Evolutionary conservation across 1,140 invertebrate species (phyloP).

Genomic region (Acromyrmex echinatior): DNA sequence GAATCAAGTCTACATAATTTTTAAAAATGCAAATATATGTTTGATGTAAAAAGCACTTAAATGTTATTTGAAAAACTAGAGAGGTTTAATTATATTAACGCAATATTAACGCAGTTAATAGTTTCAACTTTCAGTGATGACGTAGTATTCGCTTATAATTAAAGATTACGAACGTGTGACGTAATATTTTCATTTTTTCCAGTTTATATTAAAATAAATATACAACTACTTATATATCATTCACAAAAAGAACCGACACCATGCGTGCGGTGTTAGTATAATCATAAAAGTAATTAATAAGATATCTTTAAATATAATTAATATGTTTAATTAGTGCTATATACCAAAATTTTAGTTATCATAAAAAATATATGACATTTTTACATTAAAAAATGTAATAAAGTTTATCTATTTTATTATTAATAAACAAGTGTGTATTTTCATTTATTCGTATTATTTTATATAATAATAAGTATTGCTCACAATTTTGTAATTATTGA

Average conservation of each 20-base stretch:
- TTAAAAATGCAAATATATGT: too few species aligned
- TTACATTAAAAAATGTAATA: background rate
- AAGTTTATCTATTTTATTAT: background rate
- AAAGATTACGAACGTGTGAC: background rate
- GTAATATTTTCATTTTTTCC: background rate
- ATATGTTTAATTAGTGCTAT: conserved; percentile 3
- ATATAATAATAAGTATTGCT: conserved; percentile 2
- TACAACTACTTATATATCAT: background rate
- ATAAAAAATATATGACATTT: background rate
- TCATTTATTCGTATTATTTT: conserved; percentile 20
- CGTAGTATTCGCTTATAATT: background rate
- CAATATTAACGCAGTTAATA: too few species aligned
- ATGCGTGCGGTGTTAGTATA: background rate
- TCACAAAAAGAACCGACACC: background rate
- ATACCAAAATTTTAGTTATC: background rate
- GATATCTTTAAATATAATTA: background rate
- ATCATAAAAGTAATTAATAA: background rate
- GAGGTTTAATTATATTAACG: too few species aligned
- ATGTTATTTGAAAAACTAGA: too few species aligned
- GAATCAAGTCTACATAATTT: too few species aligned
- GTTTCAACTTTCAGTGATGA: too few species aligned
- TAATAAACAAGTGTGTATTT: background rate
- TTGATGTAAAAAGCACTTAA: too few species aligned
- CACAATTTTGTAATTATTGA: background rate
- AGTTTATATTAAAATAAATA: background rate